Conservation (phyloP, 2,797 vertebrate species). For the Diplodus sargus region DNA sequence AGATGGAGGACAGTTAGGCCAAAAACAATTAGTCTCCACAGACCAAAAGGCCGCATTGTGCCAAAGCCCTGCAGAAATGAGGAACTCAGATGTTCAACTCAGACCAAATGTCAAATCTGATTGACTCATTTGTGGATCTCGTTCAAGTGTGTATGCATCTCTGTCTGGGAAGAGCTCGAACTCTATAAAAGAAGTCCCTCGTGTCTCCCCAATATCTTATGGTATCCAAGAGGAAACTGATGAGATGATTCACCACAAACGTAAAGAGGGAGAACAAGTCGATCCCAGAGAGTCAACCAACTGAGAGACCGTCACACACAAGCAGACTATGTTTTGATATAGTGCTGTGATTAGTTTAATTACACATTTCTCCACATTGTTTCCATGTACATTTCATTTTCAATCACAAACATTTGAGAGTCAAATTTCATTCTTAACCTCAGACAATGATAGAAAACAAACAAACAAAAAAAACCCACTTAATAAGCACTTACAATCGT, state of each 20-base stretch:
- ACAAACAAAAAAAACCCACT: background rate
- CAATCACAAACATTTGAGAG: background rate
- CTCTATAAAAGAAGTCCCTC: slow-evolving; percentile 45
- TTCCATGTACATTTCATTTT: background rate
- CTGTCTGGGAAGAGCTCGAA: slow-evolving; percentile 51
- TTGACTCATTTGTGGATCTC: slow-evolving; percentile 73
- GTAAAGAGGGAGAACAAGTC: slow-evolving; percentile 24
- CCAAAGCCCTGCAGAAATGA: slow-evolving; percentile 58
- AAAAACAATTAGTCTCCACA: slow-evolving; percentile 70
- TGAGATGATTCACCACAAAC: slow-evolving; percentile 18
- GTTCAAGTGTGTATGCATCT: slow-evolving; percentile 59
- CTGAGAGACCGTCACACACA: slow-evolving; percentile 5
- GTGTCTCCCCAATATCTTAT: background rate
- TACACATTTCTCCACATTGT: background rate
- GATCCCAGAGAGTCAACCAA: slow-evolving; percentile 14
- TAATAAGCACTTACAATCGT: background rate
- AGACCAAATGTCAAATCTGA: slow-evolving; percentile 63
- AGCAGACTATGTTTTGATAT: background rate
- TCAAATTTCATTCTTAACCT: background rate
- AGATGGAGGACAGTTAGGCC: slow-evolving; percentile 46
- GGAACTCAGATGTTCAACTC: slow-evolving; percentile 70
- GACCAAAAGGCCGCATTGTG: slow-evolving; percentile 32
- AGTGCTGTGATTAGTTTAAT: background rate
- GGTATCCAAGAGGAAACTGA: slow-evolving; percentile 32
- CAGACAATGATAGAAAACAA: background rate